A percentile compares a stretch with the other conserved stretches of the same genome.
These are phyloP conservation scores for Ifrita kowaldi DNA, from an alignment of 2,113 vertebrate species.

Conservation along the genomic window DNA sequence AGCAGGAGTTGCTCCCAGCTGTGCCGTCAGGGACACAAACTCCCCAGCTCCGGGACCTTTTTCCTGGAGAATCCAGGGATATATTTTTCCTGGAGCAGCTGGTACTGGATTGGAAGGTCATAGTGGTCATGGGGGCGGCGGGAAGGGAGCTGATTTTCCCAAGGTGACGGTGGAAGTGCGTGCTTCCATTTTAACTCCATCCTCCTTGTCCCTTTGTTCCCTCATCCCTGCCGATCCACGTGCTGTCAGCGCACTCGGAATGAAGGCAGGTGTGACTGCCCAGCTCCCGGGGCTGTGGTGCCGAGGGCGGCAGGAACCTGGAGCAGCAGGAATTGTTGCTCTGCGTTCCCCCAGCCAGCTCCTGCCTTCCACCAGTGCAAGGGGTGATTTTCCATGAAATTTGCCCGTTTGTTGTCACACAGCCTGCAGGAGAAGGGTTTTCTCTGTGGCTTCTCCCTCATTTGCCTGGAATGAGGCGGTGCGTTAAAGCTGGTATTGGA, in stretches of 20 bases:
- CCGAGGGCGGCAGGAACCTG: background rate
- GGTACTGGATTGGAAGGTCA: background rate
- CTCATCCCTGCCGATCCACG: background rate
- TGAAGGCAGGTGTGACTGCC: background rate
- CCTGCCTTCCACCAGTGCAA: background rate
- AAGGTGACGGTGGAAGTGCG: background rate
- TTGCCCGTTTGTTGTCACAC: background rate
- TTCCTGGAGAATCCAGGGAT: background rate
- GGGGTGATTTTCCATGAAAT: background rate
- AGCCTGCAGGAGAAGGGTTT: background rate
- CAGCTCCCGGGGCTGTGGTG: background rate
- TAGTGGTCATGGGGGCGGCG: background rate
- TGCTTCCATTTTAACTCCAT: background rate
- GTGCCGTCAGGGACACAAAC: background rate
- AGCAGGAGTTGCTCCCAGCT: background rate
- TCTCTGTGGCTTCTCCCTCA: background rate
- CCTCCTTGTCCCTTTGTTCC: background rate
- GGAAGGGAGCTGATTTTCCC: background rate
- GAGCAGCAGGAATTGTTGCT: background rate
- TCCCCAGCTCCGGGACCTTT: background rate
- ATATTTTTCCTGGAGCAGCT: fast-evolving
- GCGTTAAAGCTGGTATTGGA: background rate
- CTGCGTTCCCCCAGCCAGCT: background rate
- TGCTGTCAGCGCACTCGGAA: fast-evolving
- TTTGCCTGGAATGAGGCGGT: background rate